Percentiles rank a stretch among this genome's conserved stretches.
phyloP scores from a whole-genome alignment of 1,140 invertebrate genomes.

The Pogonognathellus flavescens region DNA sequence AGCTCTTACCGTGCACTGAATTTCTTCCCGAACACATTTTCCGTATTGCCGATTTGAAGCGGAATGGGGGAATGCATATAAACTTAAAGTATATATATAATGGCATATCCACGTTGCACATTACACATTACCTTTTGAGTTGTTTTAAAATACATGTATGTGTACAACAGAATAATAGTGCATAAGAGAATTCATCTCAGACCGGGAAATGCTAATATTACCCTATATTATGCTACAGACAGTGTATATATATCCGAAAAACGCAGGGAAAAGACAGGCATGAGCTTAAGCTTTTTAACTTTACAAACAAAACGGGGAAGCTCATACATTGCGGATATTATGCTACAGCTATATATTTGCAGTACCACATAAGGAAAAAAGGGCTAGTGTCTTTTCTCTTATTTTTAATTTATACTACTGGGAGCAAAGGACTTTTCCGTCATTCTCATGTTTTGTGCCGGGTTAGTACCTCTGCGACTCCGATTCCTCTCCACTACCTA shows the following conservation, averaged over 20 bases:
- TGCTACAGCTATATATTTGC: no score
- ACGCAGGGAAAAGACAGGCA: neutral
- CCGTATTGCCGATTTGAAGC: constrained; percentile 18
- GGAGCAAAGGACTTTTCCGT: constrained; percentile 45
- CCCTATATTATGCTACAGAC: neutral
- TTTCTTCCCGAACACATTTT: constrained; percentile 4
- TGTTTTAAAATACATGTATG: neutral
- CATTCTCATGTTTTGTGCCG: constrained; percentile 1
- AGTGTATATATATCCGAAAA: neutral
- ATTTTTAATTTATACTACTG: constrained; percentile 57
- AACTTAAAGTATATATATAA: constrained; percentile 14
- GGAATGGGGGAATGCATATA: constrained; percentile 15
- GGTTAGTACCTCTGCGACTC: constrained; percentile 17
- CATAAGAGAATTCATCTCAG: constrained; percentile 19
- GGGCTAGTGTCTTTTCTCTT: constrained; percentile 27
- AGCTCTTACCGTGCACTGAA: neutral
- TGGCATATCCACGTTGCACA: neutral
- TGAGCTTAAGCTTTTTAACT: neutral
- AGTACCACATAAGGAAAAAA: neutral
- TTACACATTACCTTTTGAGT: constrained; percentile 10
- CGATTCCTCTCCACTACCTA: neutral
- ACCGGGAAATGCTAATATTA: neutral
- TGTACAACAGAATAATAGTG: constrained; percentile 14
- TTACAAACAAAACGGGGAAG: neutral
- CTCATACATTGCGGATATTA: no score